Percentiles rank a stretch among this genome's conserved stretches.
phyloP scores from a whole-genome alignment of 2,113 vertebrate genomes.

The human (Homo sapiens) region DNA sequence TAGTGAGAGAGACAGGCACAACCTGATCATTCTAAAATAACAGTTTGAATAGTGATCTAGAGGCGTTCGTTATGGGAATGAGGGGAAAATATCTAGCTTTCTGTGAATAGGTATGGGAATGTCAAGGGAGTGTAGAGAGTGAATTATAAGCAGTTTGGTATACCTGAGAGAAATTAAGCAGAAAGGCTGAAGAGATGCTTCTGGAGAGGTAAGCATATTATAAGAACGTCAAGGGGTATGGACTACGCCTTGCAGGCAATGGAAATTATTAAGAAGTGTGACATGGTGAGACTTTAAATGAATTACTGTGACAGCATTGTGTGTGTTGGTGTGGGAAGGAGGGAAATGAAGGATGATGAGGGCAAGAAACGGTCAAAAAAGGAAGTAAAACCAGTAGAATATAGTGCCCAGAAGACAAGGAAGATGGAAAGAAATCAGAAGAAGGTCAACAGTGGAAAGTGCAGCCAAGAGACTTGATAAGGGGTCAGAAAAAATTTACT shows the following conservation, averaged over 20 bases:
- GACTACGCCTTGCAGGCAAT: background rate
- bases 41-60: background rate
- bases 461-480: background rate
- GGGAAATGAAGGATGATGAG: background rate
- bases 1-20: background rate
- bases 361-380: background rate
- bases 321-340: background rate
- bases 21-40: background rate
- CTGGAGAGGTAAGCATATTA: too few relatives aligned
- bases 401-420: background rate
- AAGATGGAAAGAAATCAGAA: background rate
- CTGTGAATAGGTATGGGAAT: rapidly evolving
- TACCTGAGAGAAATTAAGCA: background rate
- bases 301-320: background rate
- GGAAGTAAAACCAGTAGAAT: background rate
- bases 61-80: background rate
- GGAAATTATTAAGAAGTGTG: background rate
- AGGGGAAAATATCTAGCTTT: background rate
- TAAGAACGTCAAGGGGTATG: background rate
- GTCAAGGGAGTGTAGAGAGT: rapidly evolving
- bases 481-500: background rate
- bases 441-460: background rate
- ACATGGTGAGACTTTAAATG: background rate
- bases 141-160: background rate
- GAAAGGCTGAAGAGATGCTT: background rate